Evolutionary conservation across 2,113 vertebrate genomes (phyloP).

Genomic region (Halichoeres trimaculatus): DNA sequence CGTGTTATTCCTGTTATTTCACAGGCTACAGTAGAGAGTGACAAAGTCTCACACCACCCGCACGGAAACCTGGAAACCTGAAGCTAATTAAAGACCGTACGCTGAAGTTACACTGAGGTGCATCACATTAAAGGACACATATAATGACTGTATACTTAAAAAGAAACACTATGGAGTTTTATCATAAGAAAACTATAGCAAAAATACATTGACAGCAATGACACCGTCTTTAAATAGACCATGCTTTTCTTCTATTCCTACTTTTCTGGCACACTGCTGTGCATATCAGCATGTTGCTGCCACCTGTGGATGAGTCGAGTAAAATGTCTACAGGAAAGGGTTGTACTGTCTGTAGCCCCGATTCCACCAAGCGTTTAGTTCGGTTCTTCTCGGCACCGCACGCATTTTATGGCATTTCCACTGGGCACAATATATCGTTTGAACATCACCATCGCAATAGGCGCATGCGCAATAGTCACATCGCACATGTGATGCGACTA

Average conservation of each 20-base stretch:
- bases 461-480: too few relatives aligned
- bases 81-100: background rate
- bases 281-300: background rate
- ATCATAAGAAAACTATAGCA: too few relatives aligned
- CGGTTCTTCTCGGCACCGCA: too few relatives aligned
- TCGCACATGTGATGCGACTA: too few relatives aligned
- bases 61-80: background rate
- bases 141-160: too few relatives aligned
- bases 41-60: slow-evolving; percentile 13
- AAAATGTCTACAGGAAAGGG: background rate
- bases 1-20: slow-evolving; percentile 32
- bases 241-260: background rate
- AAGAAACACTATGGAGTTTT: too few relatives aligned
- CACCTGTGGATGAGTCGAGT: background rate
- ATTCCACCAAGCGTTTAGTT: too few relatives aligned
- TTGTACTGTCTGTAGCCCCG: background rate
- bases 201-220: too few relatives aligned
- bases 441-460: too few relatives aligned
- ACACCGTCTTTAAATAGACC: too few relatives aligned
- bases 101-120: background rate
- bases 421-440: too few relatives aligned
- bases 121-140: background rate
- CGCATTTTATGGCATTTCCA: too few relatives aligned
- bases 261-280: background rate
- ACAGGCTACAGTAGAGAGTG: background rate